Evolutionary conservation across 1,140 invertebrate genomes (phyloP), one percentile per base, ranked within the genome.

Genomic region (Ditylenchus dipsaci): DNA sequence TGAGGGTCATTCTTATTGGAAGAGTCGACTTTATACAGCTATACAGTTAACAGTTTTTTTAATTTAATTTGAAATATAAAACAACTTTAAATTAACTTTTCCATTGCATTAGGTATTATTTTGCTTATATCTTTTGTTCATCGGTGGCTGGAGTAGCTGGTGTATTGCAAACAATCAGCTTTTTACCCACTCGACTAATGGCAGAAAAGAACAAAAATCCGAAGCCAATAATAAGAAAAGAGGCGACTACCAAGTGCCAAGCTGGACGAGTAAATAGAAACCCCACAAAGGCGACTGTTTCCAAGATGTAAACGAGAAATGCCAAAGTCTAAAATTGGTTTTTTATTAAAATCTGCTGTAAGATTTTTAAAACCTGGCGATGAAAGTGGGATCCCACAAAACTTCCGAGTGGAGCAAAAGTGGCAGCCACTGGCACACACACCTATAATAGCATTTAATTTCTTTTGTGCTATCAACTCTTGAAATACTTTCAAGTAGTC

Each of bases 341-440:
- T 38, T 38, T 38, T 27, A 56, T 29, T 27, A 43, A 29, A 23
- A 60, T 29, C 26, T 47, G 65, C n/a, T 33, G 23, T 13, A 49
- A 33, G 3, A 8, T 7, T 5, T 66, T 19, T 8, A 57, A 29
- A 15, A 82, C 79, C 56, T 77, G 75, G 42, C 81, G 71, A 68
- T 83, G 81, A 65, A 83, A 82, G 70, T 83, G 81, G 11, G 76
- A 82, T 15, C 77, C 79, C 26, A 83, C 65, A 60, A 82, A 78
- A 26, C 76, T 69, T 26, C 81, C 81, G 29, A 83, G 49, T 42
- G 81, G 81, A 27, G 80, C 81, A 42, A 68, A 74, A n/a, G 75
- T 63, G 23, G 76, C 71, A 29, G 72, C 71, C 19, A 83, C 75
- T 8, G 81, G 81, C n/a, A 82, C 65, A 23, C 71, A 71, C n/a